Conservation (phyloP, 2,113 vertebrate genomes). For the Stigmatopora argus region DNA sequence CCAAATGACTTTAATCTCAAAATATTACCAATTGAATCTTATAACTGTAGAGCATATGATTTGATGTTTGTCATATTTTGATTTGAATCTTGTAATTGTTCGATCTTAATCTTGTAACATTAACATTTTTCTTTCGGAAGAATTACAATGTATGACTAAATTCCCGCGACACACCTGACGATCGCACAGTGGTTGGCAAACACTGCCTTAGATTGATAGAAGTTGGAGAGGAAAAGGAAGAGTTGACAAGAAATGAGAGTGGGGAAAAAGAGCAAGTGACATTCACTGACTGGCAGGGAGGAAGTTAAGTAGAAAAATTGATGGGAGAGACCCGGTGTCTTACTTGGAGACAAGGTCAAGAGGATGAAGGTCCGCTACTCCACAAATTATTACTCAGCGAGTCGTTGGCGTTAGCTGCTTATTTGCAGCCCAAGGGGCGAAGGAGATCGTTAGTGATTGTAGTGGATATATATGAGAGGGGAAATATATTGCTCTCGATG, state of each 20-base stretch:
- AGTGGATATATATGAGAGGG: constrained; percentile 51
- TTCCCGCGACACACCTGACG: no score
- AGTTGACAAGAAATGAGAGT: constrained; percentile 22
- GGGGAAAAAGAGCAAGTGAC: constrained; percentile 25
- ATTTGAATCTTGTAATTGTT: no score
- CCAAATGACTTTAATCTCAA: no score
- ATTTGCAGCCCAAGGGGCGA: constrained; percentile 46
- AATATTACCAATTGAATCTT: no score
- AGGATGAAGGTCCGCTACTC: constrained; percentile 36
- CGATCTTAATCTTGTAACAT: no score
- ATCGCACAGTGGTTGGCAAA: no score
- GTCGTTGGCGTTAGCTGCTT: constrained; percentile 43
- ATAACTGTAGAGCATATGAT: no score
- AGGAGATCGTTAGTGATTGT: constrained; percentile 49
- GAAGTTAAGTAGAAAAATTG: constrained; percentile 40
- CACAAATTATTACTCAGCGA: constrained; percentile 54
- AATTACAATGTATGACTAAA: no score
- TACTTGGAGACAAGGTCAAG: constrained; percentile 52
- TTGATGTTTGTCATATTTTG: no score
- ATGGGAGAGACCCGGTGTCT: constrained; percentile 34
- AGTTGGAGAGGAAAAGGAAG: constrained; percentile 16
- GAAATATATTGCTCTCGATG: constrained; percentile 46
- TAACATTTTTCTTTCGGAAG: no score
- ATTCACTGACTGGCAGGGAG: constrained; percentile 32
- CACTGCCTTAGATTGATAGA: neutral